Base-by-base conservation (phyloP, 35 echinoderm and acorn worm species). In the Heliocidaris tuberculata region DNA sequence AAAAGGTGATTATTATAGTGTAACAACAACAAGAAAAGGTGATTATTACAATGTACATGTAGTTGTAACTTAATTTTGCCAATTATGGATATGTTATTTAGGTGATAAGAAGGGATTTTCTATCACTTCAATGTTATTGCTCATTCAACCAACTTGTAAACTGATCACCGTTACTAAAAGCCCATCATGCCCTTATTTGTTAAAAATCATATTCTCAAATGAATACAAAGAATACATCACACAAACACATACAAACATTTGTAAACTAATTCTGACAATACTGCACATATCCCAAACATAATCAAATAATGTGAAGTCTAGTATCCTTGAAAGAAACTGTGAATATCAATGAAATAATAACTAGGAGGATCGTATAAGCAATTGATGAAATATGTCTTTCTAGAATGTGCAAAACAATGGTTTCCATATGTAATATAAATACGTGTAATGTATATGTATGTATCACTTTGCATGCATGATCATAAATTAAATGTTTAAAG, bases 281-380 rank as follows among this genome's bases (percentile, higher is more conserved):
- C 21, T 78, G 65, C 65, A 78, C 65, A 78, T n/a, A 78, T 78
- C 65, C 65, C 65, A 78, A 78, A 78, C 27, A 78, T 78, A n/a
- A n/a, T 78, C 65, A 27, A 29, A 78, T n/a, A 78, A 78, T 78
- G 65, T 7, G 7, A 15, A 56, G 52, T 56, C 52, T 5, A n/a
- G 7, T 27, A 4, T 78, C 17, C 7, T 24, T 6, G 27, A 78
- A 78, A 27, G 65, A 78, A 78, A 78, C 27, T 78, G 16, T 70
- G 19, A 7, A 78, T 78, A n/a, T n/a, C 6, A 78, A 27, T 78
- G 21, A 78, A 78, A 78, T 78, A 78, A 78, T 78, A 78, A 42
- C 19, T 60, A 9, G 6, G 19, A 60, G 2, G 12, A 10, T 15
- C 59, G 2, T 60, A 60, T 9, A 60, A 15, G 59, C 12, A 12